Evolutionary conservation across 2,797 vertebrate species (phyloP).

Genomic region (Stomatorhinus walkeri): DNA sequence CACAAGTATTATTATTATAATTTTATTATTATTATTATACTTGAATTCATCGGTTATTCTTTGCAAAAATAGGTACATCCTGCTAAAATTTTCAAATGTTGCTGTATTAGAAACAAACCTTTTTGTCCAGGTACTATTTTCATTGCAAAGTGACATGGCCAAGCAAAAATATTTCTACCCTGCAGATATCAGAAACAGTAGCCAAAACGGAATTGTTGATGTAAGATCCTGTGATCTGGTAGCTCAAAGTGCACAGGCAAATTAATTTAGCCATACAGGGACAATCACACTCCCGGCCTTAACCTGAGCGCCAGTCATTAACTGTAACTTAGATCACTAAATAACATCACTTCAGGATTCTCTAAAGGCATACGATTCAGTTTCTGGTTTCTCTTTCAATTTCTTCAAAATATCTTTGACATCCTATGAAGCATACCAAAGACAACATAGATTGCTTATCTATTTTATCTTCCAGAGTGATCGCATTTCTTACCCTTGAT

Average conservation of each 20-base stretch:
- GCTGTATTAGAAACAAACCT: not conserved
- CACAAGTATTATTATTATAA: not conserved
- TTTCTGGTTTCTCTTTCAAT: not conserved
- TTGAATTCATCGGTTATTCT: not conserved
- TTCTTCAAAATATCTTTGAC: not conserved
- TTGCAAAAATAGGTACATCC: not conserved
- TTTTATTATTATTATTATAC: not conserved
- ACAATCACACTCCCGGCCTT: not conserved
- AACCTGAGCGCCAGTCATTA: not conserved
- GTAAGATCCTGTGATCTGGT: not conserved
- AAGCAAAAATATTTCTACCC: not conserved
- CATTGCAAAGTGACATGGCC: not conserved
- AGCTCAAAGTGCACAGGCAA: not conserved
- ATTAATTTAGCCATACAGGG: not conserved
- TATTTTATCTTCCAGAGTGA: not conserved
- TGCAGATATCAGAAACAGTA: not conserved
- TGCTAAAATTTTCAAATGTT: not conserved
- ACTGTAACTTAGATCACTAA: not conserved
- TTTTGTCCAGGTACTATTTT: not conserved
- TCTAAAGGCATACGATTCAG: not conserved
- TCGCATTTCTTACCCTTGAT: not conserved
- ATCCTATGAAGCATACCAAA: not conserved
- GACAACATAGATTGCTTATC: not conserved
- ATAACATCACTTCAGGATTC: not conserved
- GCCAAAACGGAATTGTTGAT: not conserved